Conservation (phyloP, 2,888 invertebrate genomes). For the Alentia gelatinosa region DNA sequence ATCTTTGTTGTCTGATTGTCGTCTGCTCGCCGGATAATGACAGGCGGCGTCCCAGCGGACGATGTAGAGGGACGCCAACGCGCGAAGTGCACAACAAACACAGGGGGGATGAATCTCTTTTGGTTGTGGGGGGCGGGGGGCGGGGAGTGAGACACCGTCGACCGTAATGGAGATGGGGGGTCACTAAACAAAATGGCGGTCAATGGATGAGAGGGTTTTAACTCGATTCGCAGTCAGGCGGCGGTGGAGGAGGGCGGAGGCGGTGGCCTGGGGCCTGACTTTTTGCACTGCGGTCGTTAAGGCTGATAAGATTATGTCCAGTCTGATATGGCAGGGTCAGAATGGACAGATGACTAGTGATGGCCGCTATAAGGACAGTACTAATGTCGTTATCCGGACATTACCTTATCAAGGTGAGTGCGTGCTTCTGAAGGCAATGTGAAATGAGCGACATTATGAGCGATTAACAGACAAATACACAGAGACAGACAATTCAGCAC, state of each 20-base stretch:
- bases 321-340: not conserved
- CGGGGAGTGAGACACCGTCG: not conserved
- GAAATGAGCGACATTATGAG: not conserved
- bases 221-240: not conserved
- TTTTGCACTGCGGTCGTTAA: conserved; percentile 39
- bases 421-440: not conserved
- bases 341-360: not conserved
- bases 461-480: not conserved
- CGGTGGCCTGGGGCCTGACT: not conserved
- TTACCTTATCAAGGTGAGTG: not conserved
- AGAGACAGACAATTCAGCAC: not conserved
- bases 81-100: not conserved
- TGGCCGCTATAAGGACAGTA: not conserved
- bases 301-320: conserved; percentile 18
- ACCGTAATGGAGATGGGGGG: not conserved
- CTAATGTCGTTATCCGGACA: not conserved
- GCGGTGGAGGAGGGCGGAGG: not conserved
- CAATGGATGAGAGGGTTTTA: conserved; percentile 20
- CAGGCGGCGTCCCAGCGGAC: not conserved
- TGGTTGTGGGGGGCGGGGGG: not conserved
- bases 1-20: conserved; percentile 32
- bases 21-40: not conserved
- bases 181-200: conserved; percentile 41
- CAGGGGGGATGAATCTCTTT: not conserved
- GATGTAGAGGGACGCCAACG: not conserved